Conservation (phyloP, 2,888 invertebrate species). For the Argyresthia goedartella region DNA sequence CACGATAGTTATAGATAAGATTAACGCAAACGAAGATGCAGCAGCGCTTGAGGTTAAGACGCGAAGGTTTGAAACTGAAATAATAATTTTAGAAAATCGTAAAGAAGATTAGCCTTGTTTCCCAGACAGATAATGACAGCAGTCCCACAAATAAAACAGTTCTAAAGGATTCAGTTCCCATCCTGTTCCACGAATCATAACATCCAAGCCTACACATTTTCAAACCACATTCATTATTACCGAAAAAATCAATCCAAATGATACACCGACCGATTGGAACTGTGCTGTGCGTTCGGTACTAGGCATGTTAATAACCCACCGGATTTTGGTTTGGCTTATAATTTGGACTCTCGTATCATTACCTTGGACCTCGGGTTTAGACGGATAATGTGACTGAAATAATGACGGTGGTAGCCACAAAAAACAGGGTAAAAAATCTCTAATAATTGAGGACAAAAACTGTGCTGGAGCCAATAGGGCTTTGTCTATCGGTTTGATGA, state of each 20-base stretch:
- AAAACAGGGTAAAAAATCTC: conserved; percentile 24
- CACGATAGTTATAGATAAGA: conserved; percentile 2
- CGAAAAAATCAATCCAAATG: conserved; percentile 25
- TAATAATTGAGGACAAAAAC: conserved; percentile 5
- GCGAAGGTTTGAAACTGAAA: too few species aligned
- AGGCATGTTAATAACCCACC: conserved; percentile 59
- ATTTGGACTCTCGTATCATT: conserved; percentile 61
- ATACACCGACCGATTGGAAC: conserved; percentile 26
- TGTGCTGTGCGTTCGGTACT: conserved; percentile 18
- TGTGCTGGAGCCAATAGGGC: neutral
- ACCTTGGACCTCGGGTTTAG: conserved; percentile 38
- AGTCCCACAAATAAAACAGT: neutral
- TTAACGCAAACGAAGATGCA: neutral
- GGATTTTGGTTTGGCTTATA: conserved; percentile 41
- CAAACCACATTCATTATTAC: conserved; percentile 6
- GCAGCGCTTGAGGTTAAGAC: too few species aligned
- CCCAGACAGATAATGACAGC: too few species aligned
- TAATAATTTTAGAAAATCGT: too few species aligned
- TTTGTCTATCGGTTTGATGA: neutral
- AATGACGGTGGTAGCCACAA: conserved; percentile 27
- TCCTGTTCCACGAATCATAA: conserved; percentile 13
- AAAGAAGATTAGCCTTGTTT: neutral
- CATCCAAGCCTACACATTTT: conserved; percentile 11
- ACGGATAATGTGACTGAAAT: conserved; percentile 46
- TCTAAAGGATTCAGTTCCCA: neutral